Evolutionary conservation across 1,140 invertebrate species (phyloP), one percentile per base, ranked within the genome.

Genomic region (Lordiphosa mommai): DNA sequence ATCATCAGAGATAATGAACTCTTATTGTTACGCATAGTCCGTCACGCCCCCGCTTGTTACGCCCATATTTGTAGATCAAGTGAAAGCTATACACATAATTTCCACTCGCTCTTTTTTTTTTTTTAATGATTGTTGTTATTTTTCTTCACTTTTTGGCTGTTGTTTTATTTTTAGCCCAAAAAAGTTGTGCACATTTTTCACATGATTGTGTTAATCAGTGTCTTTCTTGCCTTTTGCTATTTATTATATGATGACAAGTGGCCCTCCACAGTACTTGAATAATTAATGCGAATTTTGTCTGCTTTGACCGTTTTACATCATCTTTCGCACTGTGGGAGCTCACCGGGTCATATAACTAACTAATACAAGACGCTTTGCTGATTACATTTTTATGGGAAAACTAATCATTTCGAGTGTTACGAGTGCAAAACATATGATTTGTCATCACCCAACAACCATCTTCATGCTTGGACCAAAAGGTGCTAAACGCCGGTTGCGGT

Each of bases 71-170:
- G 73, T 69, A 61, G 57, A 58, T 80, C 55, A 80, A 80, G 74
- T 79, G 74, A 79, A 79, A 79, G 74, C 70, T 68, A 63, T 64
- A 72, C 63, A 69, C 74, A 69, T 73, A 69, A 65, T 80, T 80
- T 73, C 55, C 64, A 60, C 73, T 61, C 7, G 38, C 52, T 48
- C 12, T 14, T 29, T 29, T 53, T 27, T 51, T 48, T 17, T 14
- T 29, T 29, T 53, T 27, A 16, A 1, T 16, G 37, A 9, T 23
- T 37, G 4, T 4, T 23, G 3, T 3, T 60, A 30, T 46, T 48
- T 23, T 23, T 23, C 20, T 23, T 23, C 20, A 23, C 20, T 7
- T 27, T 65, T 66, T 61, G 49, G 64, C 66, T 50, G 38, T 61
- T 63, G 52, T 58, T 48, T 50, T 77, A 60, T 79, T 72, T 79